These are phyloP conservation scores for Tetranychus truncatus DNA, from an alignment of 2,888 invertebrate genomes.

Conservation along the genomic window DNA sequence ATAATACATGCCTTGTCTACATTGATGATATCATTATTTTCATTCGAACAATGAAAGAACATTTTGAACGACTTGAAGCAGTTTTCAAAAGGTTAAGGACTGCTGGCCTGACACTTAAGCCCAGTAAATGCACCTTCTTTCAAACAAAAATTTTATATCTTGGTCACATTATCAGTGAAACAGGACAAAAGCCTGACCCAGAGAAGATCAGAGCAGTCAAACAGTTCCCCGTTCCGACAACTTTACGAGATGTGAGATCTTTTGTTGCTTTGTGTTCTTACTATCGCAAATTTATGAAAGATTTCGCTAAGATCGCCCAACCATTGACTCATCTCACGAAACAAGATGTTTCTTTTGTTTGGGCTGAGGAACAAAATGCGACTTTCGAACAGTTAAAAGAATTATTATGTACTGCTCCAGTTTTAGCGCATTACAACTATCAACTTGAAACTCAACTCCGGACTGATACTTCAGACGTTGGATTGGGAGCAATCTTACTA, in stretches of 20 bases:
- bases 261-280: conserved; percentile 26
- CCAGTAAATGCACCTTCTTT: too few relatives aligned
- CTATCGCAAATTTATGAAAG: conserved; percentile 23
- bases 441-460: conserved; percentile 11
- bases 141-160: too few relatives aligned
- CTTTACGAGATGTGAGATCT: conserved; percentile 20
- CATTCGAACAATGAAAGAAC: conserved; percentile 21
- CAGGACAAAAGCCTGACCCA: too few relatives aligned
- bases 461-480: conserved; percentile 21
- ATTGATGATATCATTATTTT: conserved; percentile 27
- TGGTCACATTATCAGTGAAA: too few relatives aligned
- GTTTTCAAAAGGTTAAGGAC: conserved; percentile 25
- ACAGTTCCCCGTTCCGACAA: conserved; percentile 22
- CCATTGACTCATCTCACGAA: conserved; percentile 22
- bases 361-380: too few relatives aligned
- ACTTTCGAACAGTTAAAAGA: too few relatives aligned
- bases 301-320: conserved; percentile 24
- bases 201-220: conserved; percentile 15
- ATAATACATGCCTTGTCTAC: conserved; percentile 24
- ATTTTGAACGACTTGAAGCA: conserved; percentile 20
- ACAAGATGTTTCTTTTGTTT: too few relatives aligned
- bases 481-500: conserved; percentile 18
- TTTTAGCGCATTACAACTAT: too few relatives aligned
- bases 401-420: too few relatives aligned
- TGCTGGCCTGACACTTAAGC: conserved; percentile 21